Evolutionary conservation across 2,888 invertebrate species (phyloP), one percentile per base, ranked within the genome.

Genomic region (Epirrita christyi): DNA sequence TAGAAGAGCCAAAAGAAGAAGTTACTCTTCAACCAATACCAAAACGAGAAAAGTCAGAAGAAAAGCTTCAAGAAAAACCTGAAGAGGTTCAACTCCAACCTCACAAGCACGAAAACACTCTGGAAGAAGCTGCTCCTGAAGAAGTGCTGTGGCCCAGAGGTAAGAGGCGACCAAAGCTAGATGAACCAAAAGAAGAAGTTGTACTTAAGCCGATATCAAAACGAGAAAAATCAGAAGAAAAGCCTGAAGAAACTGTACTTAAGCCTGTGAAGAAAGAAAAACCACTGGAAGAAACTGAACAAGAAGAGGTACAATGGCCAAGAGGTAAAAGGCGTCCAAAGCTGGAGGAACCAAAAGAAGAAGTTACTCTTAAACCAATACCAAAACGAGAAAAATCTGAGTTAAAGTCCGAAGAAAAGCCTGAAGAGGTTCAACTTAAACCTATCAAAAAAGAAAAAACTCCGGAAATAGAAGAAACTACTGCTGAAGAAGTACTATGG

Each of bases 1-100:
- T 76, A 66, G 71, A 69, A 13, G 48, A 10, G n/a, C 45, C 57
- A 21, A 0, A 67, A 78, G 92, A 93, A 73, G 70, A 75, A 46
- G 61, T 65, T 0, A 70, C 76, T 38, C 63, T 84, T 8, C 80
- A 79, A 59, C 86, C 91, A 0, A 73, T 86, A 66, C 80, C 60
- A 8, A 88, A 66, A 43, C 81, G 76, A 67, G 70, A 71, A 14
- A 46, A 10, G 7, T 27, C 55, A 0, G 67, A 79, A 37, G 76
- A 76, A n/a, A n/a, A n/a, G n/a, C n/a, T n/a, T n/a, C n/a, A n/a
- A n/a, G n/a, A n/a, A 28, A 63, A 61, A 9, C 53, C 59, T 10
- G 72, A 87, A 78, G 86, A 82, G 72, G 51, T 80, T 68, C 45
- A 81, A 71, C 62, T 81, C 0, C 83, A 88, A 56, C 83, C 89